phyloP scores from a whole-genome alignment of 2,888 invertebrate genomes.

The Agriopis leucophaearia region DNA sequence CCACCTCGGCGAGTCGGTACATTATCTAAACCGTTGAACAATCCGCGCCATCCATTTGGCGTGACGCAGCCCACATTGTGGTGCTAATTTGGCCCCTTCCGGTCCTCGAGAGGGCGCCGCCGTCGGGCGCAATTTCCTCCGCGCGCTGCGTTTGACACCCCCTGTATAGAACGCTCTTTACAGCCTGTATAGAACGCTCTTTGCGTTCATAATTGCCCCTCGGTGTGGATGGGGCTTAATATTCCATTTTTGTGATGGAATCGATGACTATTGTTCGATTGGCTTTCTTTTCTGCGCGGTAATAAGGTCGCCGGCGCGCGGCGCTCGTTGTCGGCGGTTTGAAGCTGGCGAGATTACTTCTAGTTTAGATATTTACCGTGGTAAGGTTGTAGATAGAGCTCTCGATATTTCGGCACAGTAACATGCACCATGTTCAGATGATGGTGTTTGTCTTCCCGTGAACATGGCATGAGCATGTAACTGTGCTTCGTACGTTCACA shows the following conservation, averaged over 20 bases:
- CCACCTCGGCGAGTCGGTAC: neutral
- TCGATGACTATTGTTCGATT: conserved; percentile 42
- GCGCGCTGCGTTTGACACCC: conserved; percentile 66
- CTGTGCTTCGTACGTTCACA: too few species aligned
- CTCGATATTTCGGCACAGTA: too few species aligned
- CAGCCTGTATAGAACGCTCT: conserved; percentile 46
- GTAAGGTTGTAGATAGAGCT: too few species aligned
- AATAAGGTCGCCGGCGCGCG: conserved; percentile 2
- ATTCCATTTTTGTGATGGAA: conserved; percentile 49
- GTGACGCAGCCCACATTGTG: conserved; percentile 30
- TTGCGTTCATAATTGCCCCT: conserved; percentile 57
- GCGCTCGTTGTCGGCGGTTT: neutral
- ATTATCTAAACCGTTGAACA: conserved; percentile 24
- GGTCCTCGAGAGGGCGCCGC: conserved; percentile 65
- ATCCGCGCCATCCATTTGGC: conserved; percentile 25
- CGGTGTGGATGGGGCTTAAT: conserved; percentile 47
- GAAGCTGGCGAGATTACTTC: neutral
- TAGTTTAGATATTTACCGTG: too few species aligned
- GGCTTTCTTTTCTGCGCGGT: conserved; percentile 22
- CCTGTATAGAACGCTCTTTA: conserved; percentile 49
- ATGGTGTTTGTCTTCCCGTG: too few species aligned
- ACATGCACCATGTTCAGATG: too few species aligned
- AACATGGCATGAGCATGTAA: too few species aligned
- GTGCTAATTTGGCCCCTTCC: conserved; percentile 68
- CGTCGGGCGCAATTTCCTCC: conserved; percentile 72